Percentiles rank a stretch among this genome's conserved stretches.
These are phyloP conservation scores for Diadromus collaris DNA, from an alignment of 2,888 invertebrate genomes.

Conservation along the genomic window DNA sequence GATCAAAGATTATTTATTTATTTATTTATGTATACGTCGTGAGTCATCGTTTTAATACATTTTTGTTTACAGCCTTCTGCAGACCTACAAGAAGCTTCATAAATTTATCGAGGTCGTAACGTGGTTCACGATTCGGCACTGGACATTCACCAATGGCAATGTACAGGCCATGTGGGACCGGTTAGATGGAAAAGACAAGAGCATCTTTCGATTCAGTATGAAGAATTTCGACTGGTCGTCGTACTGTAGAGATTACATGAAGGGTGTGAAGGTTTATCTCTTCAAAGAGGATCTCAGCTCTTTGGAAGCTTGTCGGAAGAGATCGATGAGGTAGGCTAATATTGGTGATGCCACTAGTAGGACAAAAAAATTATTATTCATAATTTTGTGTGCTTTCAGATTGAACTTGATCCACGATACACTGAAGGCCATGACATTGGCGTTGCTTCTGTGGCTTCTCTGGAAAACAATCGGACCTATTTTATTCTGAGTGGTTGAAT, in stretches of 20 bases:
- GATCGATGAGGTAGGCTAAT: conserved; percentile 82
- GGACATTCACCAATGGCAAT: conserved; percentile 86
- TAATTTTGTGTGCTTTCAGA: conserved; percentile 78
- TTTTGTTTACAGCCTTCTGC: conserved; percentile 84
- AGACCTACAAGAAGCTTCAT: conserved; percentile 90
- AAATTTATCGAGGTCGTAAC: conserved; percentile 87
- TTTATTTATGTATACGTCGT: too few species aligned
- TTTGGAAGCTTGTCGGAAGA: conserved; percentile 83
- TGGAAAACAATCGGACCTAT: conserved; percentile 79
- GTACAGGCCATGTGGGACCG: conserved; percentile 83
- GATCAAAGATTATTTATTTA: conserved; percentile 10
- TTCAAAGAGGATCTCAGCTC: conserved; percentile 89
- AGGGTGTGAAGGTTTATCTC: conserved; percentile 88
- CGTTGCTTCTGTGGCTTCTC: conserved; percentile 78
- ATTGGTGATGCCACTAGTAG: not conserved
- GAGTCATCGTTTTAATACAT: conserved; percentile 19
- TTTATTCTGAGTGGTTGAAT: conserved; percentile 62
- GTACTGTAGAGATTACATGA: conserved; percentile 86
- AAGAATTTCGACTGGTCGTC: conserved; percentile 86
- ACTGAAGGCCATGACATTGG: conserved; percentile 76
- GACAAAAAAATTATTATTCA: not conserved
- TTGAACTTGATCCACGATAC: conserved; percentile 82
- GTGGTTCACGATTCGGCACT: conserved; percentile 86
- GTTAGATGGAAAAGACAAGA: conserved; percentile 80
- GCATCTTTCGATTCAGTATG: conserved; percentile 89